Conservation (phyloP, 1,140 invertebrate genomes). For the Adelges cooleyi region DNA sequence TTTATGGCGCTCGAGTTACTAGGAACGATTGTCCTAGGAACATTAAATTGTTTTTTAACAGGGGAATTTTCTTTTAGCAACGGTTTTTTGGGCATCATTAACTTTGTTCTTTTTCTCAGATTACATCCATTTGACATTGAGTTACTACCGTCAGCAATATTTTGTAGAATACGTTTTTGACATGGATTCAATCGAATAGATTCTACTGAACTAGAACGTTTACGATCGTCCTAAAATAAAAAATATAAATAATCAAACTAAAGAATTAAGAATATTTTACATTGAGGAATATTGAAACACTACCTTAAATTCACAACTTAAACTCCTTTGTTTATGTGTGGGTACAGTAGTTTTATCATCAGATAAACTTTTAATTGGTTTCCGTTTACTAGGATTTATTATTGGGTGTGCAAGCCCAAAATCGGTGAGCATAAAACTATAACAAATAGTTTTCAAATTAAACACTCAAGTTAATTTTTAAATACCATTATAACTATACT, state of each 20-base stretch:
- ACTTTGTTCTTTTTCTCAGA: slow-evolving; percentile 20
- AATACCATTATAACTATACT: slow-evolving; percentile 35
- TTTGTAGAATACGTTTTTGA: slow-evolving; percentile 23
- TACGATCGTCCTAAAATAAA: background rate
- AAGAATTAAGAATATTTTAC: background rate
- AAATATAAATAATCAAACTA: background rate
- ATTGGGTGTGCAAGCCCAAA: slow-evolving; percentile 69
- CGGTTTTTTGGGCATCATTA: slow-evolving; percentile 25
- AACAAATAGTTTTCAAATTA: slow-evolving; percentile 24
- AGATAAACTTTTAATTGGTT: background rate
- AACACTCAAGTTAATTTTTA: too few species aligned
- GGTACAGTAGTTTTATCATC: background rate
- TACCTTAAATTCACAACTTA: background rate
- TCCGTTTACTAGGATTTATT: background rate
- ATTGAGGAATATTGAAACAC: background rate
- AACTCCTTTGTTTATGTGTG: background rate
- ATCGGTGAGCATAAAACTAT: slow-evolving; percentile 65
- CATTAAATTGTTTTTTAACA: slow-evolving; percentile 22
- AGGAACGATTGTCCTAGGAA: slow-evolving; percentile 7
- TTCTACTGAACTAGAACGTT: slow-evolving; percentile 5
- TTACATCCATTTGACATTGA: slow-evolving; percentile 14
- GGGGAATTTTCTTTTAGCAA: slow-evolving; percentile 30
- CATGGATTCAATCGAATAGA: background rate
- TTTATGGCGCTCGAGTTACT: background rate
- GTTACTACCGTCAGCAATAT: slow-evolving; percentile 10